Base-by-base conservation (phyloP, 2,113 vertebrate genomes). In the Phyllostomus hastatus region DNA sequence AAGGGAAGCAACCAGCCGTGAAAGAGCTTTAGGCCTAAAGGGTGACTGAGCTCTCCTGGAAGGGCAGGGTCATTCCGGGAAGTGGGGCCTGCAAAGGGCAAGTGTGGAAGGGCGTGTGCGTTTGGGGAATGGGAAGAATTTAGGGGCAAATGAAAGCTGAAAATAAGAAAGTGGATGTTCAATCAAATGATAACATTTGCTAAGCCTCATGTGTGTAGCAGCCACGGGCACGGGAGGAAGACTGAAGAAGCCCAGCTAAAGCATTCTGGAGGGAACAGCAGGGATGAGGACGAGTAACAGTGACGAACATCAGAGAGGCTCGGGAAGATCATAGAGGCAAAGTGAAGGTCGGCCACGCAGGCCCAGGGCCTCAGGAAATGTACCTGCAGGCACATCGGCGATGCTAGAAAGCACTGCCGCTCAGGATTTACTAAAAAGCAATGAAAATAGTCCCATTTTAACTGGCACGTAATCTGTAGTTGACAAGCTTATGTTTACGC, bases 391-490 rank as follows among this genome's bases (percentile, higher is more conserved):
- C 26, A 81, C 15, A 59, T 46, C 83, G 11, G 66, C 33, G 46
- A 64, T 35, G 16, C 43, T 22, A 72, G 48, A 81, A 72, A 54
- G 52, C 28, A 26, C 70, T 7, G 43, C n/a, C 33, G 57, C 41
- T 85, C 66, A 73, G 50, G 75, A 89, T 75, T 92, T 80, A 79
- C 35, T 38, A 90, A 84, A 61, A 82, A 76, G 31, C 79, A 88
- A 78, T 79, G 81, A 88, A 96, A 80, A 78, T 38, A 67, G 94
- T 83, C 38, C 50, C 24, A 41, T 91, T 82, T 90, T 88, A 96
- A 92, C 43, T 75, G 57, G 64, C 28, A 89, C 20, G 41, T 75
- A 35, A 54, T 76, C 88, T 66, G 80, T 11, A 54, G 20, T 41
- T 76, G 81, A 48, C 38, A 84, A 87, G 54, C 75, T 95, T 81